These are phyloP conservation scores for Dicentrarchus labrax DNA, from an alignment of 2,113 vertebrate species.

Conservation along the genomic window DNA sequence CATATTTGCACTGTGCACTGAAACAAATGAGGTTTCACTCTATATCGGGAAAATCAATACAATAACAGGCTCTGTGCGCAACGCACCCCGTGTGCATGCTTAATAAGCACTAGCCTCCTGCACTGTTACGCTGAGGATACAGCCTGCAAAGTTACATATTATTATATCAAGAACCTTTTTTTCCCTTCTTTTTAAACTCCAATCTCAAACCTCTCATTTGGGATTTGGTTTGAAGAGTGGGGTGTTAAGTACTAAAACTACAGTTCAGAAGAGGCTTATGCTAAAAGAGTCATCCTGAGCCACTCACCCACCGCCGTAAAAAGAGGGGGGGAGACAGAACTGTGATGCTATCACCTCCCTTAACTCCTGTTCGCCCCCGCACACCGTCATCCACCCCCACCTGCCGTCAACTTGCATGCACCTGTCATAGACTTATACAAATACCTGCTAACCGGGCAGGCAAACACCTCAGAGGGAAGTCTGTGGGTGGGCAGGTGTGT, in stretches of 20 bases:
- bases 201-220: slow-evolving; percentile 69
- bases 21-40: slow-evolving; percentile 82
- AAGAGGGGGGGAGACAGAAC: slow-evolving; percentile 56
- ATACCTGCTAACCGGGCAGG: slow-evolving; percentile 75
- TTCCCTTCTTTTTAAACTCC: slow-evolving; percentile 51
- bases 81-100: slow-evolving; percentile 70
- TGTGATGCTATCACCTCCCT: slow-evolving; percentile 79
- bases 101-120: slow-evolving; percentile 64
- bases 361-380: slow-evolving; percentile 59
- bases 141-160: slow-evolving; percentile 63
- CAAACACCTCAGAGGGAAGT: slow-evolving; percentile 72
- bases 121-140: slow-evolving; percentile 30
- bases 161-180: slow-evolving; percentile 60
- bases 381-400: slow-evolving; percentile 48
- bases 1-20: slow-evolving; percentile 80
- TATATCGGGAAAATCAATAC: slow-evolving; percentile 80
- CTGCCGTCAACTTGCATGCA: slow-evolving; percentile 70
- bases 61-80: slow-evolving; percentile 66
- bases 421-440: slow-evolving; percentile 83
- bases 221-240: slow-evolving; percentile 81
- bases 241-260: slow-evolving; percentile 82
- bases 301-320: slow-evolving; percentile 77
- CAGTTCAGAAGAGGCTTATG: slow-evolving; percentile 85
- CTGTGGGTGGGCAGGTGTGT: slow-evolving; percentile 57
- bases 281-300: slow-evolving; percentile 82